Conservation (phyloP, 1,140 invertebrate species). For the Ips typographus region DNA sequence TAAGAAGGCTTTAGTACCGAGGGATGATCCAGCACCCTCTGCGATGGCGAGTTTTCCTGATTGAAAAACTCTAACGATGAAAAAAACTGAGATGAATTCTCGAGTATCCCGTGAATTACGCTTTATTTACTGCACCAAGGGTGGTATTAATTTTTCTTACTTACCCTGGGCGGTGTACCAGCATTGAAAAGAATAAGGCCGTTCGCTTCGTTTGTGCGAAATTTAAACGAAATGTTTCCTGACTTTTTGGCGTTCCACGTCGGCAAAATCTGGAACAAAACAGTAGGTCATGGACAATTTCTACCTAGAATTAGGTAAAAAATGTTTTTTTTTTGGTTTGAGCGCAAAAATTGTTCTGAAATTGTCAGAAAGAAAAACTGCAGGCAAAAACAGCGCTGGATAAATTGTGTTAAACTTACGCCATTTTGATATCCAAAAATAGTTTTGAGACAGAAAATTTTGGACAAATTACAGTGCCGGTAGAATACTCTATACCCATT, state of each 20-base stretch:
- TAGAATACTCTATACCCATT: too few relatives aligned
- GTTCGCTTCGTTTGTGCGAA: slow-evolving; percentile 92
- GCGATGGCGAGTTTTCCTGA: too few relatives aligned
- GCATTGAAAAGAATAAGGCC: slow-evolving; percentile 92
- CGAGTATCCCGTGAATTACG: background rate
- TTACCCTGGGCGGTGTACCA: slow-evolving; percentile 73
- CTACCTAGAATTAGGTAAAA: too few relatives aligned
- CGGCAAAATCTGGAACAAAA: slow-evolving; percentile 70
- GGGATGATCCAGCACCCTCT: too few relatives aligned
- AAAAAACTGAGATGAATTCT: too few relatives aligned
- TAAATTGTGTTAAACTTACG: background rate
- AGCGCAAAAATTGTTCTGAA: background rate
- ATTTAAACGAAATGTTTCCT: slow-evolving; percentile 88
- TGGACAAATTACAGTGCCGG: too few relatives aligned
- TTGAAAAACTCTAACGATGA: too few relatives aligned
- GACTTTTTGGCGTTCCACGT: slow-evolving; percentile 85
- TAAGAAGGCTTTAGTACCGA: too few relatives aligned
- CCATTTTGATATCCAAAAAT: background rate
- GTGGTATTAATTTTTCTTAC: background rate
- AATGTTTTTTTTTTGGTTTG: too few relatives aligned
- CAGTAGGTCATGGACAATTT: background rate
- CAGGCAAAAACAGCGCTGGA: background rate
- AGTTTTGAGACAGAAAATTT: too few relatives aligned
- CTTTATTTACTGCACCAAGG: slow-evolving; percentile 7
- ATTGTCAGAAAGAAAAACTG: background rate